phyloP scores from a whole-genome alignment of 2,797 vertebrate genomes.

The Macrochelys suwanniensis region DNA sequence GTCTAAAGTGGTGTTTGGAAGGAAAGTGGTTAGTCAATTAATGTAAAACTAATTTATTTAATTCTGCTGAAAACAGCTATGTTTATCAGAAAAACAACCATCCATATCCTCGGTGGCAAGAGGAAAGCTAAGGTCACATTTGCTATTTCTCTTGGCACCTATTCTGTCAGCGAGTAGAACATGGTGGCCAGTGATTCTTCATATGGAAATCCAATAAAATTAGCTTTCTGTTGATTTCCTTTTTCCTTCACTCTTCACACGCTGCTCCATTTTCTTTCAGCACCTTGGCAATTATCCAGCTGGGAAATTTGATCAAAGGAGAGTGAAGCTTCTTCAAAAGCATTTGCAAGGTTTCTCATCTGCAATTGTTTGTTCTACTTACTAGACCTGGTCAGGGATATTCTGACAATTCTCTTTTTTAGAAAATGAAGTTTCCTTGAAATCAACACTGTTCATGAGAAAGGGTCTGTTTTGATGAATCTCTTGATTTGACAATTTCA shows the following conservation, averaged over 20 bases:
- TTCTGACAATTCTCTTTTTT: background rate
- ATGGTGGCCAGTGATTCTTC: background rate
- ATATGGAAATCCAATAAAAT: background rate
- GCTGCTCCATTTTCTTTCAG: background rate
- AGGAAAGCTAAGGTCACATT: background rate
- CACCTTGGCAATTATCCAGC: conserved; percentile 29
- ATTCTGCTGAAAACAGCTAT: background rate
- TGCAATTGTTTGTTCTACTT: background rate
- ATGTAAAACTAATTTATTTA: background rate
- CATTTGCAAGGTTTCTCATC: background rate
- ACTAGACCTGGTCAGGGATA: background rate
- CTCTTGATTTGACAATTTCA: background rate
- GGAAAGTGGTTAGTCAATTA: background rate
- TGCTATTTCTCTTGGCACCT: background rate
- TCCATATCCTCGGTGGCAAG: background rate
- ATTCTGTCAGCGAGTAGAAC: background rate
- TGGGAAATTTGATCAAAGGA: conserved; percentile 19
- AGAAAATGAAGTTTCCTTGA: background rate
- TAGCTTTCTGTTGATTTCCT: background rate
- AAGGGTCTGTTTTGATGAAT: background rate
- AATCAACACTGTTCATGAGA: background rate
- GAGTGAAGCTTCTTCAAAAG: background rate
- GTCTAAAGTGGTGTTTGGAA: background rate
- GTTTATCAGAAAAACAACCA: background rate
- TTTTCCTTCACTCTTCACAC: background rate